These are phyloP conservation scores for Acanthaster planci DNA, from an alignment of 35 echinoderm and acorn worm species.

Conservation along the genomic window DNA sequence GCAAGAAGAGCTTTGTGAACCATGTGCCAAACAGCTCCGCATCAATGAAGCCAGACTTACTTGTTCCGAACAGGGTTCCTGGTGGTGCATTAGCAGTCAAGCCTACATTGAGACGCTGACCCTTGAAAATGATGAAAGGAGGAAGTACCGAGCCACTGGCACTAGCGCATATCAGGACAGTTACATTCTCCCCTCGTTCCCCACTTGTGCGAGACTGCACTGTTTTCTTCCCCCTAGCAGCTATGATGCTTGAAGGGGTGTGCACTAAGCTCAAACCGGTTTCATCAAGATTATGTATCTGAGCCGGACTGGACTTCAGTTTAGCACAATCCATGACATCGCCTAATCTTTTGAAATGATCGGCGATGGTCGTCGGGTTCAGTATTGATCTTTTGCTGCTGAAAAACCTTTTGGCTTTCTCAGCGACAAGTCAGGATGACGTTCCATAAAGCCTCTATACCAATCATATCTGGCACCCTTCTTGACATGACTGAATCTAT, in stretches of 20 bases:
- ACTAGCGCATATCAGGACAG: constrained; percentile 38
- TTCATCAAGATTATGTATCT: constrained; percentile 52
- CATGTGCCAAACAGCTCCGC: constrained; percentile 20
- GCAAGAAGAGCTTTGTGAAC: constrained; percentile 23
- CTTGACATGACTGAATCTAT: constrained; percentile 41
- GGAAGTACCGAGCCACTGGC: constrained; percentile 38
- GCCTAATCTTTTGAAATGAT: constrained; percentile 46
- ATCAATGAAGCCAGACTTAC: constrained; percentile 42
- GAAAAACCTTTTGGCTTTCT: constrained; percentile 54
- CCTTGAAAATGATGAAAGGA: constrained; percentile 58
- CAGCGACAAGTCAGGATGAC: constrained; percentile 42
- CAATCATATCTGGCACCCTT: constrained; percentile 53
- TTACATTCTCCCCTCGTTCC: constrained; percentile 58
- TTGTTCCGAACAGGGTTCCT: constrained; percentile 52
- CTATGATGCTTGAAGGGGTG: constrained; percentile 31
- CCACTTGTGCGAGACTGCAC: constrained; percentile 52
- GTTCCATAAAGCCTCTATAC: constrained; percentile 34
- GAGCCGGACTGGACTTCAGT: constrained; percentile 36
- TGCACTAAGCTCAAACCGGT: constrained; percentile 53
- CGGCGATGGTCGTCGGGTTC: constrained; percentile 41
- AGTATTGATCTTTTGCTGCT: constrained; percentile 49
- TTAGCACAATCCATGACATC: constrained; percentile 21
- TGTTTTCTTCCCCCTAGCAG: constrained; percentile 39
- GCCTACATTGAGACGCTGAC: constrained; percentile 31
- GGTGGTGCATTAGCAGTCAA: constrained; percentile 64